These are phyloP conservation scores for Idaea biselata DNA, from an alignment of 2,888 invertebrate species.

Conservation along the genomic window DNA sequence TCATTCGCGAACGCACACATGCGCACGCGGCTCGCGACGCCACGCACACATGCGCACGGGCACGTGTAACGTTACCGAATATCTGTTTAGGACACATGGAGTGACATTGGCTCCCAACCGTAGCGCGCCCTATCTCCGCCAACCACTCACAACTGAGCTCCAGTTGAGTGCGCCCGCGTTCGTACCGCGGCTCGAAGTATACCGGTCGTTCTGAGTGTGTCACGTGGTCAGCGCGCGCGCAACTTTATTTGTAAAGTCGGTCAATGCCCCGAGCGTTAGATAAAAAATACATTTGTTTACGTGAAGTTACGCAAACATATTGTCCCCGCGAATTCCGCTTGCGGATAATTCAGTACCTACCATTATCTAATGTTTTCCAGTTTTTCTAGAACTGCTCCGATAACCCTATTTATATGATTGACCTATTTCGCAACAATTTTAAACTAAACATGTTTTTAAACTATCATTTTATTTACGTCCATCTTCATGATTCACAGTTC, in stretches of 20 bases:
- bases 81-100: conserved; percentile 54
- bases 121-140: conserved; percentile 47
- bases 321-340: conserved; percentile 46
- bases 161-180: conserved; percentile 2
- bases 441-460: conserved; percentile 9
- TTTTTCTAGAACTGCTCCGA: background rate
- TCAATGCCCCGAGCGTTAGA: conserved; percentile 79
- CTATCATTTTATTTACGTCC: background rate
- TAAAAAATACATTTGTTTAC: conserved; percentile 73
- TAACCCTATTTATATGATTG: background rate
- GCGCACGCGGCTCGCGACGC: conserved; percentile 17
- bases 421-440: conserved; percentile 3
- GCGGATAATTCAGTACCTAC: conserved; percentile 36
- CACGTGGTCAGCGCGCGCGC: conserved; percentile 76
- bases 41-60: conserved; percentile 34
- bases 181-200: conserved; percentile 30
- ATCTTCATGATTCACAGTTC: background rate
- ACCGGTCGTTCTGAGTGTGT: conserved; percentile 61
- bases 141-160: conserved; percentile 37
- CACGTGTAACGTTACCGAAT: conserved; percentile 41
- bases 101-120: conserved; percentile 75
- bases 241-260: conserved; percentile 76
- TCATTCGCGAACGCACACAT: conserved; percentile 6
- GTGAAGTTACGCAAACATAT: conserved; percentile 71
- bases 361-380: conserved; percentile 30